Evolutionary conservation across 2,113 vertebrate species (phyloP), one percentile per base, ranked within the genome.

Genomic region (Engraulis encrasicolus): DNA sequence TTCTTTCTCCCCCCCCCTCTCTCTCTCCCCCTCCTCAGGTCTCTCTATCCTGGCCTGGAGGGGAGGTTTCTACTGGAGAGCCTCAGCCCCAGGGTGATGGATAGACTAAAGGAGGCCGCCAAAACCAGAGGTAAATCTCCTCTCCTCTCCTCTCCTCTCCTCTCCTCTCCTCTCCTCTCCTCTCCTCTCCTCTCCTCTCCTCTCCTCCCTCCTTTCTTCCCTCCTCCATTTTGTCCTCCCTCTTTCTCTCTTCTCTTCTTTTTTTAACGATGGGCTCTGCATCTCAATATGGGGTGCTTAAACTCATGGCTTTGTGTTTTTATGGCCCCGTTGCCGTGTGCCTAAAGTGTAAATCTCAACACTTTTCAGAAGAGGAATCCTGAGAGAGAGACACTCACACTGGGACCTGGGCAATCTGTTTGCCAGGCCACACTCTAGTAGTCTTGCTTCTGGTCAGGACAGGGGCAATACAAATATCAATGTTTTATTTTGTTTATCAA

Each of bases 1-100:
- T 9, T 45, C 40, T 45, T 9, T 45, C 40, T 45, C 54, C 27
- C 58, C 9, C 23, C 6, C n/a, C n/a, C 23, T 14, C 14, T 84
- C 20, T 17, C 45, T 84, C 85, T 83, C 18, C 14, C 49, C 50
- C 74, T 23, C 50, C 74, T n/a, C 15, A 99, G 98, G 88, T 95
- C 96, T 54, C 96, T 99, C 82, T 99, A 97, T 91, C 97, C 97
- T 88, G 97, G 97, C 88, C 94, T 99, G 85, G 97, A 99, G 91
- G 95, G 96, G 92, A 96, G 95, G 85, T 95, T 99, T 87, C 85
- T 99, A 83, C 93, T 96, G 90, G 97, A 99, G 84, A 95, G 93
- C 89, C 92, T 99, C 89, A 95, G 97, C 81, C 95, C 96, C 81
- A 94, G 95, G 78, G 90, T 99, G 83, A 91, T 98, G 91, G 91